Conservation (phyloP, 1,140 invertebrate genomes). For the Hylyphantes graminicola region DNA sequence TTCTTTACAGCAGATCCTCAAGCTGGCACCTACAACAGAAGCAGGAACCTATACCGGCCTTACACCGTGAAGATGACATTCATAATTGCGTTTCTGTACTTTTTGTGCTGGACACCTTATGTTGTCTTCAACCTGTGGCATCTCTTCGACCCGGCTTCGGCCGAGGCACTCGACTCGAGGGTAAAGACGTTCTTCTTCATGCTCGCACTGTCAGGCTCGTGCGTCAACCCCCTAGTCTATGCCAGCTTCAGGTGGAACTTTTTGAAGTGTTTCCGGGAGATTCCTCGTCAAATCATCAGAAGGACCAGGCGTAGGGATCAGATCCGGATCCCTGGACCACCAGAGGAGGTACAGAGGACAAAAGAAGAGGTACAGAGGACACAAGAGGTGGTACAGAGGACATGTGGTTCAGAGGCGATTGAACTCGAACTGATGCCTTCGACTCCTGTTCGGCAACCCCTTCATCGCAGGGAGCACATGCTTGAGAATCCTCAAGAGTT, state of each 20-base stretch:
- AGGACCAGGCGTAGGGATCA: too few species aligned
- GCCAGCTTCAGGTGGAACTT: constrained; percentile 73
- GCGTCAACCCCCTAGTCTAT: constrained; percentile 84
- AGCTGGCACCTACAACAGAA: too few species aligned
- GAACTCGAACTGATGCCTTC: background rate
- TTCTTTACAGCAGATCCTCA: background rate
- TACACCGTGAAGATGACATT: constrained; percentile 84
- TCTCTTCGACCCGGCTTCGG: constrained; percentile 62
- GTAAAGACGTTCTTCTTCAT: constrained; percentile 75
- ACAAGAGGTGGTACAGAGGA: too few species aligned
- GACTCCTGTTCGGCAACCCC: background rate
- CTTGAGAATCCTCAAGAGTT: background rate
- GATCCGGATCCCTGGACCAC: too few species aligned
- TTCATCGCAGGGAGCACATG: background rate
- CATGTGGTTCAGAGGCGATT: too few species aligned
- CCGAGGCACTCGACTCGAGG: constrained; percentile 70
- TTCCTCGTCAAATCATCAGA: too few species aligned
- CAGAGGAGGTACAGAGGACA: too few species aligned
- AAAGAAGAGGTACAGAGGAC: too few species aligned
- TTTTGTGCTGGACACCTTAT: constrained; percentile 85
- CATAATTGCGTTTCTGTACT: constrained; percentile 81
- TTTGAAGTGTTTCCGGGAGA: background rate
- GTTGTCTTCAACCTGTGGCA: constrained; percentile 80
- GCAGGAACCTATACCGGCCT: constrained; percentile 56
- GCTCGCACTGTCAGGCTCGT: constrained; percentile 78